phyloP scores from a whole-genome alignment of 2,888 invertebrate genomes.

The Phortica magna region DNA sequence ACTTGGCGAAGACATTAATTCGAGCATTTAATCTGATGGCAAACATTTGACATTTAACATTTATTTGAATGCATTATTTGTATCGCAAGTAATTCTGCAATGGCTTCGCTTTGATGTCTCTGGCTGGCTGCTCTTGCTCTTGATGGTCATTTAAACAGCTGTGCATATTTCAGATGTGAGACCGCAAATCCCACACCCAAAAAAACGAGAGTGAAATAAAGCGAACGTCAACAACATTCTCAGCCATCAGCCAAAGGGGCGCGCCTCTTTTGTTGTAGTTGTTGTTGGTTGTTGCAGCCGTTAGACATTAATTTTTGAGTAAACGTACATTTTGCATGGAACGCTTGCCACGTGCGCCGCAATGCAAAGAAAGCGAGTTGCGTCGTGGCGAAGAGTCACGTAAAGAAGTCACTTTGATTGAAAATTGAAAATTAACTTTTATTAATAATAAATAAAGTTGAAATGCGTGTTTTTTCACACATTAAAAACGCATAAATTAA shows the following conservation, averaged over 20 bases:
- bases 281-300: not conserved
- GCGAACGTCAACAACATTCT: not conserved
- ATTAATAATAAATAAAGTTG: conserved; percentile 70
- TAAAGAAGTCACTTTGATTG: conserved; percentile 52
- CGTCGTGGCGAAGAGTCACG: not conserved
- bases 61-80: conserved; percentile 17
- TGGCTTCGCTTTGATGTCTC: not conserved
- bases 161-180: not conserved
- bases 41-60: conserved; percentile 28
- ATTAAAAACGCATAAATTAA: conserved; percentile 71
- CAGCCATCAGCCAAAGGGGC: conserved; percentile 11
- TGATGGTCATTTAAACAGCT: not conserved
- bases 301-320: too few species aligned
- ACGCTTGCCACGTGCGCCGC: conserved; percentile 24
- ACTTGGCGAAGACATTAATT: conserved; percentile 21
- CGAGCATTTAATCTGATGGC: conserved; percentile 13
- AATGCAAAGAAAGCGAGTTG: not conserved
- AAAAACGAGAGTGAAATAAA: not conserved
- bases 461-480: conserved; percentile 72
- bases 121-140: not conserved
- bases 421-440: conserved; percentile 65
- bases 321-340: conserved; percentile 19
- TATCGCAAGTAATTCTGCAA: too few species aligned
- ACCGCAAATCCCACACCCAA: not conserved
- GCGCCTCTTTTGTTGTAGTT: not conserved